These are phyloP conservation scores for Turritopsis rubra DNA, from an alignment of 30 jellyfish, hydroid and myxozoan genomes.

Conservation along the genomic window DNA sequence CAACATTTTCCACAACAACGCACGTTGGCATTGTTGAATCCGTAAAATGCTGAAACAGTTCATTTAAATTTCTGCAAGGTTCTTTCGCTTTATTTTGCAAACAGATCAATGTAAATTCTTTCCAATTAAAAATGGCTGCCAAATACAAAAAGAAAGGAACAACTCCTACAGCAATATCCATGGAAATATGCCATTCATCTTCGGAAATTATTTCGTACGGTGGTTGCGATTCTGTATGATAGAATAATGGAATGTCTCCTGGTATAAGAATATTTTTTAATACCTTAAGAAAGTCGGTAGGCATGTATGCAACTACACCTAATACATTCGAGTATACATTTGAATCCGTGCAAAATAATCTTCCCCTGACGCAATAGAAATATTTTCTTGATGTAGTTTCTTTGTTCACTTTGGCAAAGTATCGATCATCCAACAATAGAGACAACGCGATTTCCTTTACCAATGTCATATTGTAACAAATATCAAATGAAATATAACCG, in stretches of 20 bases:
- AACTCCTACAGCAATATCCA: background rate
- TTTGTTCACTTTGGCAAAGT: background rate
- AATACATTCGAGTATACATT: background rate
- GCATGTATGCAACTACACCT: background rate
- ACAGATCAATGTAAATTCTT: background rate
- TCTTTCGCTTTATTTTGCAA: background rate
- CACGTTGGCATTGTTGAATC: background rate
- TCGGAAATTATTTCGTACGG: background rate
- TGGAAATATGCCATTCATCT: background rate
- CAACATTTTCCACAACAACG: background rate
- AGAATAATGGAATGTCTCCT: background rate
- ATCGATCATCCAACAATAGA: background rate
- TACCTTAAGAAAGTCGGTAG: background rate
- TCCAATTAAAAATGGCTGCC: background rate
- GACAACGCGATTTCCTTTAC: background rate
- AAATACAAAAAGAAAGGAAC: background rate
- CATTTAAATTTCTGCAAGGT: background rate
- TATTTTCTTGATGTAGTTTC: background rate
- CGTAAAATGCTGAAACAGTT: background rate
- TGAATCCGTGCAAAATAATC: background rate
- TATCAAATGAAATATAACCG: background rate
- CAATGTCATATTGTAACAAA: background rate
- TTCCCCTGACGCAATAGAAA: background rate
- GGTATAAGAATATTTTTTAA: background rate
- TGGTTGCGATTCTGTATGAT: background rate